Evolutionary conservation across 1,140 invertebrate species (phyloP).

Genomic region (Trichogramma pretiosum): DNA sequence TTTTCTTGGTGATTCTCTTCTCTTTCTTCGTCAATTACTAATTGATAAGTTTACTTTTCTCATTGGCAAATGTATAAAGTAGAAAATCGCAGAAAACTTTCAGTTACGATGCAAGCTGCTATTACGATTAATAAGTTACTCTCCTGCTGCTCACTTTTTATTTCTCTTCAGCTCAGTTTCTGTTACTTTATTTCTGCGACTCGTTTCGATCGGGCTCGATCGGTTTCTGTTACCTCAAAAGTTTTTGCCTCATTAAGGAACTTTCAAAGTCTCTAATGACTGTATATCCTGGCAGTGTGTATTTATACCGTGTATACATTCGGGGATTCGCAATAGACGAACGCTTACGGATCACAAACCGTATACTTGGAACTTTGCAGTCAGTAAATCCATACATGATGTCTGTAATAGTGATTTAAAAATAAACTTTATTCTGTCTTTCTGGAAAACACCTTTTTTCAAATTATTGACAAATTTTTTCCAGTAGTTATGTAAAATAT

Average conservation of each 20-base stretch:
- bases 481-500: no score
- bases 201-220: slow-evolving; percentile 2
- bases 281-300: no score
- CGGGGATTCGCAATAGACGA: neutral
- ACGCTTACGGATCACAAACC: no score
- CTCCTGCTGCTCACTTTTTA: slow-evolving; percentile 18
- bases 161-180: slow-evolving; percentile 12
- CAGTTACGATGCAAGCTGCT: slow-evolving; percentile 22
- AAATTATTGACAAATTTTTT: no score
- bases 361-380: no score
- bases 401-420: no score
- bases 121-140: slow-evolving; percentile 36
- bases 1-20: no score
- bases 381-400: no score
- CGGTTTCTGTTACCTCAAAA: neutral
- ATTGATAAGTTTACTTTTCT: slow-evolving; percentile 34
- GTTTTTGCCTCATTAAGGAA: slow-evolving; percentile 10
- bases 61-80: slow-evolving; percentile 18
- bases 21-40: no score
- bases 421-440: no score
- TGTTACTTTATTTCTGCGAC: slow-evolving; percentile 4
- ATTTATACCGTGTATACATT: no score
- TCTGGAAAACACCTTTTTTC: no score
- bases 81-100: slow-evolving; percentile 29
- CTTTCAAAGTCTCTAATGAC: neutral